Evolutionary conservation across 2,113 vertebrate species (phyloP).

Genomic region (Piprites chloris): DNA sequence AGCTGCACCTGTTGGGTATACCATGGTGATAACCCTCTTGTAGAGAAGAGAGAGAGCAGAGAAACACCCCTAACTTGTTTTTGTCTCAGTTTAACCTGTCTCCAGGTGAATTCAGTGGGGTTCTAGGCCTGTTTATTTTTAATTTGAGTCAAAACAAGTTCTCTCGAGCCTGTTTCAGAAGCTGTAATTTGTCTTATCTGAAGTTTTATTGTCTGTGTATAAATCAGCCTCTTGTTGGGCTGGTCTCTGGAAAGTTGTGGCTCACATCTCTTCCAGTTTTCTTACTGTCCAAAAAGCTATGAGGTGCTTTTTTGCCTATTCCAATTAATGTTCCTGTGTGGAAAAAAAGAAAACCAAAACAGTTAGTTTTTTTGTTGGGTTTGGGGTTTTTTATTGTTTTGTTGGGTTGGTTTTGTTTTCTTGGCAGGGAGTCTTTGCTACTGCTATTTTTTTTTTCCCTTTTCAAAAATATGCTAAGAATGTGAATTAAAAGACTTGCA

Average conservation of each 20-base stretch:
- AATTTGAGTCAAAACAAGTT: not conserved
- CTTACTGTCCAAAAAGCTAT: not conserved
- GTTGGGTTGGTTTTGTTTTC: not conserved
- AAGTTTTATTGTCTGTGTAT: not conserved
- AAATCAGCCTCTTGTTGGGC: not conserved
- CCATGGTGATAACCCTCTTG: fast-evolving
- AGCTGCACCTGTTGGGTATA: not conserved
- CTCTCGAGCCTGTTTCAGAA: not conserved
- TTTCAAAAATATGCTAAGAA: not conserved
- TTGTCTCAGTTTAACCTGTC: fast-evolving
- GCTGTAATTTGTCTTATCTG: not conserved
- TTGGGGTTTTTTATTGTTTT: not conserved
- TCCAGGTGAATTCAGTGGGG: not conserved
- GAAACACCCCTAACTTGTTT: not conserved
- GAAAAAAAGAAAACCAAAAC: not conserved
- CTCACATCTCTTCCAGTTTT: fast-evolving
- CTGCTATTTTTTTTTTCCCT: not conserved
- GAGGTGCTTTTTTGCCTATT: not conserved
- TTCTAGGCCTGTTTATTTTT: not conserved
- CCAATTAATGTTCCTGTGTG: not conserved
- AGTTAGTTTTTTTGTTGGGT: not conserved
- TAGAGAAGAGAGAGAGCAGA: not conserved
- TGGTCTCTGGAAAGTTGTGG: not conserved
- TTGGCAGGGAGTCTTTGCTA: not conserved
- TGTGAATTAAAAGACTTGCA: not conserved